These are phyloP conservation scores for Poecile atricapillus DNA, from an alignment of 2,113 vertebrate species.

Conservation along the genomic window DNA sequence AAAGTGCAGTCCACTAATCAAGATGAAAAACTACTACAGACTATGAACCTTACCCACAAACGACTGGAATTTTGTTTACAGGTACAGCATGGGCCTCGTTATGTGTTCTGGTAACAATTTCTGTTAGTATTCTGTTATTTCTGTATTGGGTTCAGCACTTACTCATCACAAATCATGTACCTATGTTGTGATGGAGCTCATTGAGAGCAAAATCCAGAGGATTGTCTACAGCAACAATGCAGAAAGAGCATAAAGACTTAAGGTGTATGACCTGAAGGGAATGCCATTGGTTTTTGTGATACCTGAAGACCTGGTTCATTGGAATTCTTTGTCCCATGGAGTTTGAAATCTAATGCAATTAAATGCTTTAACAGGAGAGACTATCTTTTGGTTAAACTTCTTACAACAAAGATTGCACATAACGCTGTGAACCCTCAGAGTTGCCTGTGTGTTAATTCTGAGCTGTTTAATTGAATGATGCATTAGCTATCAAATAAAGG, in stretches of 20 bases:
- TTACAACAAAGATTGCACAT: not conserved
- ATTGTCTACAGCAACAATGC: not conserved
- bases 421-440: not conserved
- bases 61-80: slow-evolving; percentile 91
- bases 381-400: too few species aligned
- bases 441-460: not conserved
- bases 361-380: not conserved
- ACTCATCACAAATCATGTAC: not conserved
- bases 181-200: not conserved
- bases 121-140: not conserved
- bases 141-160: not conserved
- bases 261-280: not conserved
- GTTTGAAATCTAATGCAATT: not conserved
- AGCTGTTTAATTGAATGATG: not conserved
- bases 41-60: slow-evolving; percentile 98
- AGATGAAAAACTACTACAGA: slow-evolving; percentile 95
- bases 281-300: accelerated
- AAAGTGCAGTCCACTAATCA: slow-evolving; percentile 86
- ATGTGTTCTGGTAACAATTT: not conserved
- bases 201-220: not conserved
- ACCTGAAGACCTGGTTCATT: not conserved
- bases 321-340: not conserved
- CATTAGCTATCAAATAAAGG: not conserved
- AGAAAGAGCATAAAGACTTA: not conserved
- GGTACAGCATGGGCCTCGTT: slow-evolving; percentile 64